Evolutionary conservation across 1,140 invertebrate genomes (phyloP).

Genomic region (Platorchestia sp.): DNA sequence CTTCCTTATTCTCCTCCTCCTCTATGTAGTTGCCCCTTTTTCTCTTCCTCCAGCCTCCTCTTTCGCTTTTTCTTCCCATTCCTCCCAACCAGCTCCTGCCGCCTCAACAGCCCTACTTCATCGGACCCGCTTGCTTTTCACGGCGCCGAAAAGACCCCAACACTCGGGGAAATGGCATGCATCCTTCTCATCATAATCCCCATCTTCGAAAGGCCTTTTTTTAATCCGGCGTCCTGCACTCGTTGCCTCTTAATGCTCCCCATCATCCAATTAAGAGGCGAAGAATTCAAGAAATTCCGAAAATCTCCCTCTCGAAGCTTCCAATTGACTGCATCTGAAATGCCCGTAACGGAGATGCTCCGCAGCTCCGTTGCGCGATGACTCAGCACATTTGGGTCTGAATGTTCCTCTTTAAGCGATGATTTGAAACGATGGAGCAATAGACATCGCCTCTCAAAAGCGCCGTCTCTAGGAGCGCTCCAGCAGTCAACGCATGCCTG

Average conservation of each 20-base stretch:
- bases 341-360: constrained; percentile 2
- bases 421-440: not conserved
- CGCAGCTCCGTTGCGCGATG: not conserved
- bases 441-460: not conserved
- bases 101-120: too few species aligned
- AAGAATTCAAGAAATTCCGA: not conserved
- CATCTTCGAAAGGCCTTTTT: not conserved
- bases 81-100: too few species aligned
- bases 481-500: not conserved
- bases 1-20: too few species aligned
- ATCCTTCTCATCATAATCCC: not conserved
- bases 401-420: not conserved
- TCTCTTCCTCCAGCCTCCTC: too few species aligned
- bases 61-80: too few species aligned
- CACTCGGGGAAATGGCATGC: not conserved
- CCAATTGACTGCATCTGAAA: constrained; percentile 10
- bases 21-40: too few species aligned
- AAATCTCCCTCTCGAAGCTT: constrained; percentile 22
- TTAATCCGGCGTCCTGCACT: not conserved
- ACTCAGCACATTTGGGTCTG: not conserved
- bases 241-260: not conserved
- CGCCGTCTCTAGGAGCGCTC: not conserved
- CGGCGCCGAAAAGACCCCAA: not conserved
- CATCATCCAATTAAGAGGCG: not conserved
- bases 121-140: too few species aligned